phyloP scores from a whole-genome alignment of 1,140 invertebrate species.

The Hyles euphorbiae region DNA sequence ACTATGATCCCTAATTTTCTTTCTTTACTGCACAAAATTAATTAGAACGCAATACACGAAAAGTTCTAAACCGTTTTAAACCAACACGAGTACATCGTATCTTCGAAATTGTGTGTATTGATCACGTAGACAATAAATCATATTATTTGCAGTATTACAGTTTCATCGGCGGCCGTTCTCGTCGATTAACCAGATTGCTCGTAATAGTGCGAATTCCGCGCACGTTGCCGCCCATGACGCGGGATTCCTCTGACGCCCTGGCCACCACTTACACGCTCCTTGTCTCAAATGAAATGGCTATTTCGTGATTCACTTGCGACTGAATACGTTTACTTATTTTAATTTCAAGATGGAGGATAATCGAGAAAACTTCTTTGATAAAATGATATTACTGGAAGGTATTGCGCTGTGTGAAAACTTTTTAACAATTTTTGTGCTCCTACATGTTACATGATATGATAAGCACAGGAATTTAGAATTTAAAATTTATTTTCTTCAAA shows the following conservation, averaged over 20 bases:
- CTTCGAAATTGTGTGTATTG: background rate
- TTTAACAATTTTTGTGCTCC: no score
- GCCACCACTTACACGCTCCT: constrained; percentile 27
- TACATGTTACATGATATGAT: no score
- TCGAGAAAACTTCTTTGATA: no score
- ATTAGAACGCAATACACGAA: no score
- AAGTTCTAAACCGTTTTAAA: no score
- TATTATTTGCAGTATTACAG: background rate
- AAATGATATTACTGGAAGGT: no score
- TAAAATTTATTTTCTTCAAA: no score
- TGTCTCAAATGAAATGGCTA: constrained; percentile 24
- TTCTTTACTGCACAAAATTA: no score
- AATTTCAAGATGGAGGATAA: background rate
- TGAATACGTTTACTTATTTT: constrained; percentile 5
- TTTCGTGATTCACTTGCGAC: constrained; percentile 3
- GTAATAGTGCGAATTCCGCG: constrained; percentile 27
- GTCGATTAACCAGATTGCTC: constrained; percentile 4
- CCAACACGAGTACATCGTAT: no score
- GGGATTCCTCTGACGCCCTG: constrained; percentile 19
- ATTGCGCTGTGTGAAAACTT: no score
- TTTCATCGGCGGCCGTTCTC: constrained; percentile 1
- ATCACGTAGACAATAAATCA: constrained; percentile 5
- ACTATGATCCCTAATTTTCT: no score
- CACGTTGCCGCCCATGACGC: constrained; percentile 29
- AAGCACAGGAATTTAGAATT: no score